Conservation (phyloP, 2,797 vertebrate species). For the Arremon aurantiirostris region DNA sequence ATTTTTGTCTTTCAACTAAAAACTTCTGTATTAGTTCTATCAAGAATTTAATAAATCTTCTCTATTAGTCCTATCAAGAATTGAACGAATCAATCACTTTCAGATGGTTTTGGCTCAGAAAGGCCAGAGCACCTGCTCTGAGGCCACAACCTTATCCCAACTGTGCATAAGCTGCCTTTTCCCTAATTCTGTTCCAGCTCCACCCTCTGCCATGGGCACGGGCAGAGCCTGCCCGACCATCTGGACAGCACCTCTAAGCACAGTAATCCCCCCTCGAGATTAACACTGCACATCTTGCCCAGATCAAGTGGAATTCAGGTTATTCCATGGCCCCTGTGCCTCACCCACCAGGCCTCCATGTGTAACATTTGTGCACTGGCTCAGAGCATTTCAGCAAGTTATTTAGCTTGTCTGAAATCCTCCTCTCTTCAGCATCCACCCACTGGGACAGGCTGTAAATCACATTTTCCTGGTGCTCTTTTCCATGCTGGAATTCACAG, state of each 20-base stretch:
- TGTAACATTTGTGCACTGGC: background rate
- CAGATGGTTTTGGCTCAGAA: background rate
- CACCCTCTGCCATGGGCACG: background rate
- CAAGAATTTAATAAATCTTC: background rate
- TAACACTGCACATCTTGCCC: background rate
- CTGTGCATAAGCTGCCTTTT: background rate
- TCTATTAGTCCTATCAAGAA: background rate
- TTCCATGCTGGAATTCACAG: background rate
- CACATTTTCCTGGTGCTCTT: background rate
- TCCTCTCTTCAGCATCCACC: background rate
- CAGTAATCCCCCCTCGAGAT: constrained; percentile 29
- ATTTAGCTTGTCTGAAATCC: background rate
- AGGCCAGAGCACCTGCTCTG: background rate
- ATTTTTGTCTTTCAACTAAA: background rate
- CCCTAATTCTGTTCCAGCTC: background rate
- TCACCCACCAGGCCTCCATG: background rate
- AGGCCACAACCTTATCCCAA: background rate
- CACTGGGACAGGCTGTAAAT: background rate
- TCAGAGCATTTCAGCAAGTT: background rate
- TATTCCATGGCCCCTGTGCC: background rate
- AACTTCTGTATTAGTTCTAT: background rate
- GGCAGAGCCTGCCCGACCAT: constrained; percentile 4
- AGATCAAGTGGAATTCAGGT: background rate
- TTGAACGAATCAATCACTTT: background rate
- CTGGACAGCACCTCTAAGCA: constrained; percentile 17